Base-by-base conservation (phyloP, 2,888 invertebrate species). In the Esperia sulphurella region DNA sequence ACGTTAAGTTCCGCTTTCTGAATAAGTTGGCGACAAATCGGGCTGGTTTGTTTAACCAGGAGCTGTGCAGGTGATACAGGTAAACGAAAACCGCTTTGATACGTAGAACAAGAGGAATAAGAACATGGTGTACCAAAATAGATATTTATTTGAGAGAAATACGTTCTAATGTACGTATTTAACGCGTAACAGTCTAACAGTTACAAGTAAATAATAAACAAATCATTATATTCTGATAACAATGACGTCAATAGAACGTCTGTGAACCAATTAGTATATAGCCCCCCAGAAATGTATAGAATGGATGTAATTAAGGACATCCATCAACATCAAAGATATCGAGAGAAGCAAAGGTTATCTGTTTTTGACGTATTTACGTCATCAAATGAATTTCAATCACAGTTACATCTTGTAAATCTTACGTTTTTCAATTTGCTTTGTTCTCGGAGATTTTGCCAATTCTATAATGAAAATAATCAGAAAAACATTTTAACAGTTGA, bases 181-280 rank as follows among this genome's bases (percentile, higher is more conserved):
- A n/a, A 33, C 12, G 43, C 14, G 14, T 8, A 43, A 10, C 8
- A 45, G 29, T 29, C 43, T 43, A 43, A 29, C 30, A 14, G 14
- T 28, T 21, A 12, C 33, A 41, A 41, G 21, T 33, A 35, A 33
- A 30, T 35, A 33, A 46, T 41, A 14, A 46, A 45, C 41, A 46
- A 41, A 13, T 28, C 58, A 61, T 54, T n/a, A n/a, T 61, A 44
- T 49, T 52, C 45, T 54, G 64, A 65, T 68, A 63, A 49, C 56
- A 64, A 64, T 73, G 76, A 76, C 75, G 75, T 76, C 75, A 75
- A 60, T 61, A 47, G 48, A 49, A 52, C 51, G 44, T 44, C 29
- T 41, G 37, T 30, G 7, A 37, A 49, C 49, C 48, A 54, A 52
- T 49, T 30, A 50, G 44, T n/a, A 29, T n/a, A 29, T n/a, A 44